phyloP scores from a whole-genome alignment of 2,888 invertebrate genomes.

The Heliothis peltigera region DNA sequence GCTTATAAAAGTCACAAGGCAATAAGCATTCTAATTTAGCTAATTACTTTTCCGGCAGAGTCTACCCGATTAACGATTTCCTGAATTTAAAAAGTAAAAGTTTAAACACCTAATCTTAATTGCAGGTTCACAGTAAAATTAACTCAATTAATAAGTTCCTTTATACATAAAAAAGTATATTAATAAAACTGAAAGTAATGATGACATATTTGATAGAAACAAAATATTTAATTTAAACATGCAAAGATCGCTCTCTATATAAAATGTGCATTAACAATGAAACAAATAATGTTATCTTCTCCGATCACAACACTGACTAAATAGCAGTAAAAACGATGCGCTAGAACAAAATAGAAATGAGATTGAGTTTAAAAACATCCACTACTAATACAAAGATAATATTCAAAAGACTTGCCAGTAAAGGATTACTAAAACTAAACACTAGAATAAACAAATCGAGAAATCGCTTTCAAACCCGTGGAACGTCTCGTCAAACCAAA shows the following conservation, averaged over 20 bases:
- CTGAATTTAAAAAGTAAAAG: slow-evolving; percentile 54
- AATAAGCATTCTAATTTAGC: background rate
- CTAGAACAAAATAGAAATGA: too few species aligned
- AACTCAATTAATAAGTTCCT: slow-evolving; percentile 45
- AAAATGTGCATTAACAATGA: slow-evolving; percentile 4
- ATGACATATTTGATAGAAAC: slow-evolving; percentile 24
- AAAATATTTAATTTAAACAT: slow-evolving; percentile 17
- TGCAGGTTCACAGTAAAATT: slow-evolving; percentile 16
- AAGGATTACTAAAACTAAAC: background rate
- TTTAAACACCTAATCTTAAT: slow-evolving; percentile 18
- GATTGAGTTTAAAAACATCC: too few species aligned
- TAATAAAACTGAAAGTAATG: slow-evolving; percentile 18
- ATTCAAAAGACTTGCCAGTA: background rate
- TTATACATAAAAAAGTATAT: slow-evolving; percentile 34
- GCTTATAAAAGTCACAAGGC: background rate
- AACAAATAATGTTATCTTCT: background rate
- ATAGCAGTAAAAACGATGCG: too few species aligned
- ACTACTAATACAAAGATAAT: too few species aligned
- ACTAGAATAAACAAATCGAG: slow-evolving; percentile 8
- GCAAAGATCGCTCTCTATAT: slow-evolving; percentile 13
- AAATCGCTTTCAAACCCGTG: slow-evolving; percentile 33
- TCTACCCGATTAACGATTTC: slow-evolving; percentile 40
- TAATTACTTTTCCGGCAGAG: slow-evolving; percentile 16
- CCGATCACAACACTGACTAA: too few species aligned
- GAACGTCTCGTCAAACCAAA: slow-evolving; percentile 33